Evolutionary conservation across 2,888 invertebrate genomes (phyloP), one percentile per base, ranked within the genome.

Genomic region (Trachelus stipa): DNA sequence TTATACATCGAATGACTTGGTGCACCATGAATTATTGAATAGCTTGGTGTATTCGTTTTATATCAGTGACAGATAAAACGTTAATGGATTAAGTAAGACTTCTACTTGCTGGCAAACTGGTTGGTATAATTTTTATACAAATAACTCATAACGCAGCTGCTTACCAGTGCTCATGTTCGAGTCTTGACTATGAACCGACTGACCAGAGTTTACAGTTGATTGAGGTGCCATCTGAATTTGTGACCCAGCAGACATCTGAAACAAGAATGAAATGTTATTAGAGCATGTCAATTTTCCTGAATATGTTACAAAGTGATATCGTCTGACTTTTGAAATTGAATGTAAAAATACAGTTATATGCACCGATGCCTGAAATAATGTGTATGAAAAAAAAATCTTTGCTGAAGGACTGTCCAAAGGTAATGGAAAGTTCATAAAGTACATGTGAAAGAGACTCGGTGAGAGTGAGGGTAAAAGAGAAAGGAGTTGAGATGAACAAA

Each of bases 141-240:
- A 75, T 76, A 37, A 30, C 34, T 40, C 1, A 84, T 86, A 86
- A 89, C 87, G 88, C 88, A 86, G 83, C 87, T 88, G 92, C 93
- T 94, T 93, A 96, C 96, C 96, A 94, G 97, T 97, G 95, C 98
- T 98, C 96, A 98, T 97, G 95, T 98, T 98, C 94, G 98, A 98
- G 95, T 98, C 98, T 94, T 97, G 97, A 95, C 95, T 97, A 94
- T 96, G 96, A 93, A 95, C 95, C 93, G 96, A 95, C 94, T 96
- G 96, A 92, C 93, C 93, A 92, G 95, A 95, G 94, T 95, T 95
- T 94, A 96, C 94, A 93, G 96, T 96, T 93, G 96, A 96, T 95
- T 97, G 97, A 93, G 97, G 97, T 96, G 97, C 97, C 97, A 97
- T 97, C 96, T 97, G 97, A 96, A 97, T 95, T 95, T 97, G 97